Evolutionary conservation across 2,888 invertebrate genomes (phyloP).

Genomic region (Galeopsomyia nigrocyanea): DNA sequence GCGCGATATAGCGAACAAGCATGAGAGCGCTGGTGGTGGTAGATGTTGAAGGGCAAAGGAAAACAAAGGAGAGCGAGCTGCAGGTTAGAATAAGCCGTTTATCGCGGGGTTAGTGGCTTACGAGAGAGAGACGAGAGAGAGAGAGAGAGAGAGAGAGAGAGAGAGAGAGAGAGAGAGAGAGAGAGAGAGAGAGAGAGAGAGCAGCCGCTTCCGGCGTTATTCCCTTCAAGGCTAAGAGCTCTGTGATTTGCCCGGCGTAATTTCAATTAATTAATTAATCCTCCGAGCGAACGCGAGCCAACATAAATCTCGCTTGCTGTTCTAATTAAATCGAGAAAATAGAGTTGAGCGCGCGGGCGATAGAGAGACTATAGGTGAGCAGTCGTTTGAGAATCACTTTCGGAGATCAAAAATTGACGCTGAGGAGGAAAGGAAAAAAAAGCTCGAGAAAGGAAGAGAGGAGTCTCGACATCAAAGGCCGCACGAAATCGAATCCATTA

Average conservation of each 20-base stretch:
- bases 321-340: not conserved
- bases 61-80: conserved; percentile 42
- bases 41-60: conserved; percentile 13
- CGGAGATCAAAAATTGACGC: too few species aligned
- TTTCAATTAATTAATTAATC: conserved; percentile 1
- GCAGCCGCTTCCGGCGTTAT: conserved; percentile 20
- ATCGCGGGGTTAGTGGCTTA: conserved; percentile 36
- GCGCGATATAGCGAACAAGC: conserved; percentile 19
- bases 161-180: not conserved
- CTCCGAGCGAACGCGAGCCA: not conserved
- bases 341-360: not conserved
- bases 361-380: not conserved
- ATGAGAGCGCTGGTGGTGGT: not conserved
- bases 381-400: too few species aligned
- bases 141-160: not conserved
- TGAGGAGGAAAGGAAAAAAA: too few species aligned
- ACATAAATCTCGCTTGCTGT: not conserved
- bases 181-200: not conserved
- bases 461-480: too few species aligned
- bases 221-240: conserved; percentile 29
- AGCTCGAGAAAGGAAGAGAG: too few species aligned
- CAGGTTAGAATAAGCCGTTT: conserved; percentile 45
- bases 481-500: too few species aligned
- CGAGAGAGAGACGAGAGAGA: not conserved
- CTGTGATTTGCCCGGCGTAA: conserved; percentile 10